These are phyloP conservation scores for Ornithoptera priamus DNA, from an alignment of 2,888 invertebrate species.

Conservation along the genomic window DNA sequence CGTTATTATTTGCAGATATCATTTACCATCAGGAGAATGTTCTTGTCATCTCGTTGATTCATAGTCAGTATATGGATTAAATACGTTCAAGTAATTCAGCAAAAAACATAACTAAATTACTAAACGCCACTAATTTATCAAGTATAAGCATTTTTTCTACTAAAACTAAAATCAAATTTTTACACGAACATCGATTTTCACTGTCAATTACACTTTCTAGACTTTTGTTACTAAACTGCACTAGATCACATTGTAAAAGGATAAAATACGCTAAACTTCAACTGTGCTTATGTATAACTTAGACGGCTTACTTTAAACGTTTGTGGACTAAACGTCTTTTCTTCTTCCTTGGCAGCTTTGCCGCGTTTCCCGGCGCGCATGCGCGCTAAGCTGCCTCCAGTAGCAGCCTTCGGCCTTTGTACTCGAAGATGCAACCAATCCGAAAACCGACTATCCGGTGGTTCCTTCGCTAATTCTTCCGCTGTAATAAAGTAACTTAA, in stretches of 20 bases:
- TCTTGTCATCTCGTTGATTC: too few species aligned
- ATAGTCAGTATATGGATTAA: too few species aligned
- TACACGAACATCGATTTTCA: too few species aligned
- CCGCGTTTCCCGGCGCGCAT: constrained; percentile 63
- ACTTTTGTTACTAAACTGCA: background rate
- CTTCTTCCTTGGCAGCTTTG: constrained; percentile 47
- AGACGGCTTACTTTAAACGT: constrained; percentile 65
- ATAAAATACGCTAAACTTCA: background rate
- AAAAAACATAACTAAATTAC: too few species aligned
- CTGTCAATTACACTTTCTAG: too few species aligned
- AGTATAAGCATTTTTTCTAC: too few species aligned
- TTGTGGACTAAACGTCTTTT: constrained; percentile 47
- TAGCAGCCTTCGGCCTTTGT: constrained; percentile 60
- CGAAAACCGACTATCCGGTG: constrained; percentile 67
- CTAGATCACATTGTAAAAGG: background rate
- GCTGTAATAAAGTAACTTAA: constrained; percentile 52
- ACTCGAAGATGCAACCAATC: constrained; percentile 71
- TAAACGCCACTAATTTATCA: too few species aligned
- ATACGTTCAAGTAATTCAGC: too few species aligned
- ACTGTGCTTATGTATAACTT: constrained; percentile 12
- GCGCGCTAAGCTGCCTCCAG: constrained; percentile 49
- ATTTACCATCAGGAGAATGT: too few species aligned
- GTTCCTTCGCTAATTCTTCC: constrained; percentile 70
- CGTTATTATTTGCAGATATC: too few species aligned
- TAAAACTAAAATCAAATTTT: too few species aligned